Evolutionary conservation across 2,888 invertebrate genomes (phyloP), one percentile per base, ranked within the genome.

Genomic region (Mythimna ferrago): DNA sequence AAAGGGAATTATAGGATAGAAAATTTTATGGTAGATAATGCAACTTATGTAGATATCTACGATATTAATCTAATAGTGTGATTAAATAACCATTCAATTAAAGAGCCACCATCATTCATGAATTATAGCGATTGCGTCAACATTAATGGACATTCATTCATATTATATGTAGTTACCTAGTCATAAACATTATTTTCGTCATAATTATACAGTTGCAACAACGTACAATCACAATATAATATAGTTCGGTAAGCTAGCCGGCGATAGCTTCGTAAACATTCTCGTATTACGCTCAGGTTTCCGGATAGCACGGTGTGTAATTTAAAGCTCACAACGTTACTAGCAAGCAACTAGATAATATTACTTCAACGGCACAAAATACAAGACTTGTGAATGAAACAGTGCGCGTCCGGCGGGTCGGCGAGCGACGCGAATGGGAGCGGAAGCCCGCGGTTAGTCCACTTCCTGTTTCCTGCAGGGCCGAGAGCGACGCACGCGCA

Each of bases 391-490:
- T 93, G 94, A 95, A 95, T 94, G 94, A 94, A 94, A 94, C 94
- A 93, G 93, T 91, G 92, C 91, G 93, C 93, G 93, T 91, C 92
- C 92, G 92, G 89, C 90, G 89, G 86, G 88, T 88, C 86, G 89
- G 86, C 87, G 91, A 87, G 89, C 89, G 90, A 88, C 88, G 92
- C 96, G 94, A 96, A 95, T 96, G 96, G 95, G 96, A 96, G 96
- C 96, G 96, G 96, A 96, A 95, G 92, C 94, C 91, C 93, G 96
- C 95, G 96, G 96, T 96, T 96, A 96, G 94, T 95, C 94, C 95
- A 96, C 96, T 96, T 96, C 96, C 96, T 95, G 96, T 96, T 95
- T 96, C 96, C 96, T 95, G 96, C 93, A 92, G 95, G 94, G 95
- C 93, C 92, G 93, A 92, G 91, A 88, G 86, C 92, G 92, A 87